phyloP scores from a whole-genome alignment of 2,113 vertebrate genomes.

The Monarcha castaneiventris region DNA sequence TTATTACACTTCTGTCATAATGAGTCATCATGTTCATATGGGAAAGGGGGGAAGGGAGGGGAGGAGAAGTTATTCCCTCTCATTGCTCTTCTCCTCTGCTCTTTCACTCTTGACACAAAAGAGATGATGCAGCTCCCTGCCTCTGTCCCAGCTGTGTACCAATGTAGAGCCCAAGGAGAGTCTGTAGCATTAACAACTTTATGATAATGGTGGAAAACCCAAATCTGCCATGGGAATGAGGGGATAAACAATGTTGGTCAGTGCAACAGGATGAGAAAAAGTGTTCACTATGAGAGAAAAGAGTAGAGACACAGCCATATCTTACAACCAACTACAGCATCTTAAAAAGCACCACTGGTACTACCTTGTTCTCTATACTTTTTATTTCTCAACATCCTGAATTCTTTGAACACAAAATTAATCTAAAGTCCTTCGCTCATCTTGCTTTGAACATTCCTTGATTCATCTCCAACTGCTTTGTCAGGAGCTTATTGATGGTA shows the following conservation, averaged over 20 bases:
- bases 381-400: not conserved
- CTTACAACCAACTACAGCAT: fast-evolving
- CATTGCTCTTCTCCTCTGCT: not conserved
- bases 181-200: not conserved
- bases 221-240: not conserved
- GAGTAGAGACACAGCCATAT: fast-evolving
- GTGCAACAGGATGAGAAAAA: not conserved
- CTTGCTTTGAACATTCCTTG: not conserved
- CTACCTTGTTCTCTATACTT: not conserved
- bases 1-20: slow-evolving; percentile 51
- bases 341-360: not conserved
- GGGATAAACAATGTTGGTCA: not conserved
- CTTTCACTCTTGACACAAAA: not conserved
- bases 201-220: not conserved
- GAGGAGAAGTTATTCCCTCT: not conserved
- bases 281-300: not conserved
- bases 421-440: not conserved
- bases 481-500: not conserved
- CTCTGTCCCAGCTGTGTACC: not conserved
- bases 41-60: not conserved
- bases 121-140: not conserved
- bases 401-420: not conserved
- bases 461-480: not conserved
- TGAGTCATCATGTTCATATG: slow-evolving; percentile 36
- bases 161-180: not conserved